A percentile compares a stretch with the other conserved stretches of the same genome.
phyloP scores from a whole-genome alignment of 2,888 invertebrate genomes.

The Melolontha melolontha region DNA sequence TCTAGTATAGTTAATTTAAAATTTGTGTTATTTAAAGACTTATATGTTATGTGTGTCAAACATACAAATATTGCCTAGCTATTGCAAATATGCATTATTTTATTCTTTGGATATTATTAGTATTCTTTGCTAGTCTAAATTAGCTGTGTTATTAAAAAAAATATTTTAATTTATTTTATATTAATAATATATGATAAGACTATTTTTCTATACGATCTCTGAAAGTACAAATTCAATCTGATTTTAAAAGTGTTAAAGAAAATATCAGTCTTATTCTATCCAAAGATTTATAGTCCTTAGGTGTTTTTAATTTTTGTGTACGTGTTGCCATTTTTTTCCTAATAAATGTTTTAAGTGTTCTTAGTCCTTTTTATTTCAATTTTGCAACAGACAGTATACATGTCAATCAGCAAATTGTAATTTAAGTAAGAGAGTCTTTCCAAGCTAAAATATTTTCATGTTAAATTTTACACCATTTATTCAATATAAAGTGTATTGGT shows the following conservation, averaged over 20 bases:
- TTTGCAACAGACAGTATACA: too few species aligned
- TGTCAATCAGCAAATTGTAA: too few species aligned
- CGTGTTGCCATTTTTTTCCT: constrained; percentile 26
- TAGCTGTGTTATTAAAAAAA: constrained; percentile 19
- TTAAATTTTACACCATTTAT: too few species aligned
- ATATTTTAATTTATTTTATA: constrained; percentile 18
- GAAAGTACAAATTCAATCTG: constrained; percentile 37
- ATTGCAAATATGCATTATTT: constrained; percentile 7
- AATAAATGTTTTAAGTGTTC: constrained; percentile 27
- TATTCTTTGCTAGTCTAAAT: constrained; percentile 36
- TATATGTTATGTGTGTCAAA: constrained; percentile 6
- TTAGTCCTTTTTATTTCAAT: too few species aligned
- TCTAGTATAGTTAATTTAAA: constrained; percentile 7
- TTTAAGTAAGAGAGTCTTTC: too few species aligned
- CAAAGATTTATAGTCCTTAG: constrained; percentile 32
- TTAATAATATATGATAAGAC: constrained; percentile 27
- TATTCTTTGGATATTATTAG: constrained; percentile 16
- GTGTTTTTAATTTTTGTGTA: constrained; percentile 24
- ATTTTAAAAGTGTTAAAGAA: constrained; percentile 9
- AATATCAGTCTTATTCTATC: constrained; percentile 19
- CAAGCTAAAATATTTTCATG: too few species aligned
- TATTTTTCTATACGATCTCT: constrained; percentile 34
- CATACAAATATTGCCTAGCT: constrained; percentile 8
- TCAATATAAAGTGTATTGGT: too few species aligned
- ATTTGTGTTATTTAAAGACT: constrained; percentile 10